A percentile compares a stretch with the other conserved stretches of the same genome.
Conservation (phyloP, 2,888 invertebrate genomes). For the Disparrhopalites patrizii region DNA sequence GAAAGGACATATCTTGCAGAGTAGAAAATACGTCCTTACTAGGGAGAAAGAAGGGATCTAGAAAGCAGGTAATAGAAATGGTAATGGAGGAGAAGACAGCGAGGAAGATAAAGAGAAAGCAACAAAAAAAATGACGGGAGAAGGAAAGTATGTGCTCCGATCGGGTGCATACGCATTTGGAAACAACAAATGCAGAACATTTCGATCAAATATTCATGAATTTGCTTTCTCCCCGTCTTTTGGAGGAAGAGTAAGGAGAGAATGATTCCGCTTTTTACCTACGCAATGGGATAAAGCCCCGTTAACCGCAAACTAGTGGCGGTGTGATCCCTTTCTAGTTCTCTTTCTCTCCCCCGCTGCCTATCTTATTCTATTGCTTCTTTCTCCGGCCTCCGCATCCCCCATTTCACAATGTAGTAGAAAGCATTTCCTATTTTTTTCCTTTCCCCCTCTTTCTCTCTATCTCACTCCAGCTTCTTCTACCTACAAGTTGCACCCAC, state of each 20-base stretch:
- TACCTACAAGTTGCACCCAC: not conserved
- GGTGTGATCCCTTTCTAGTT: not conserved
- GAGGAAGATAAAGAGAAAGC: no score
- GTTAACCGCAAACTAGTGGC: not conserved
- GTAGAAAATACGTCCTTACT: no score
- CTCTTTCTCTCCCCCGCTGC: not conserved
- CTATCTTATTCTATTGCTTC: not conserved
- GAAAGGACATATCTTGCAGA: no score
- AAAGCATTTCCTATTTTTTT: no score
- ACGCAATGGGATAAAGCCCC: slow-evolving; percentile 1
- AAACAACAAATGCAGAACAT: slow-evolving; percentile 27
- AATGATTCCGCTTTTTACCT: slow-evolving; percentile 10
- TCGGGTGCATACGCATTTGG: slow-evolving; percentile 32
- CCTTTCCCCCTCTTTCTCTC: no score
- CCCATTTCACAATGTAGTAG: no score
- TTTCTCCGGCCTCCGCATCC: no score
- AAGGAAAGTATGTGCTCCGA: slow-evolving; percentile 10
- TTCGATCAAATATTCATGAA: slow-evolving; percentile 35
- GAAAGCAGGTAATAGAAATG: no score
- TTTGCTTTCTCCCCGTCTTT: slow-evolving; percentile 23
- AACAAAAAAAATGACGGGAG: not conserved
- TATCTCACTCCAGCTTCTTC: not conserved
- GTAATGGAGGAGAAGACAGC: not conserved
- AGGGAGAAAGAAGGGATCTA: no score
- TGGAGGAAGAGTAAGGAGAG: not conserved